Base-by-base conservation (phyloP, 2,113 vertebrate species). In the Globicephala melas region DNA sequence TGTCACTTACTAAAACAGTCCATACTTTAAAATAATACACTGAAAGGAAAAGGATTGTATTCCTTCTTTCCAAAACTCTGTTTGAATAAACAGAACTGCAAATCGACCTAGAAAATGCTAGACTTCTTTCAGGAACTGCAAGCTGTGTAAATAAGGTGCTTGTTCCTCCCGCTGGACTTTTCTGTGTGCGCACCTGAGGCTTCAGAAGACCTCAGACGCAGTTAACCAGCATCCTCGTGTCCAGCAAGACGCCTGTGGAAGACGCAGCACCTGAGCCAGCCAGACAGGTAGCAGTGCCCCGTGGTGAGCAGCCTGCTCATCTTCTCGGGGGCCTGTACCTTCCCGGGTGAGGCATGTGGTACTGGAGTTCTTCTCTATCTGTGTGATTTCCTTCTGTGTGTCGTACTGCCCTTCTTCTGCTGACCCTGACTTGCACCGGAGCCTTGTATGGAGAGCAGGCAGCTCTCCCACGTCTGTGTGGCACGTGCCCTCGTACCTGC, bases 221-320 rank as follows among this genome's bases (percentile, higher is more conserved):
- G 79, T 71, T 74, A 79, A 58, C 65, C 93, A 93, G 67, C 89
- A 50, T 70, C 77, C 80, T 74, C 25, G 2, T 2, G 73, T 36
- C 81, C 90, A 91, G 93, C 93, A 80, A 82, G 96, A 96, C 6
- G 70, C 93, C 86, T 3, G 53, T 23, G 41, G 95, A 98, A 95
- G 93, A 77, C 1, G 28, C 68, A 73, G 62, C 80, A 91, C 81
- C 85, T 21, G 73, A 93, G 79, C 82, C 92, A 65, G 63, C 97
- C 71, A 36, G 86, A 55, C 98, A 97, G 97, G 97, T 91, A 98
- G 98, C 87, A 8, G 67, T 65, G 90, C 81, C 87, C 76, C 20
- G 58, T 26, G 83, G 67, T 33, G 23, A 36, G 68, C 81, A 13
- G 68, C 70, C 23, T 21, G 20, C 36, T 2, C 0, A 11, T 31